Evolutionary conservation across 2,113 vertebrate genomes (phyloP), one percentile per base, ranked within the genome.

Genomic region (Pavo muticus): DNA sequence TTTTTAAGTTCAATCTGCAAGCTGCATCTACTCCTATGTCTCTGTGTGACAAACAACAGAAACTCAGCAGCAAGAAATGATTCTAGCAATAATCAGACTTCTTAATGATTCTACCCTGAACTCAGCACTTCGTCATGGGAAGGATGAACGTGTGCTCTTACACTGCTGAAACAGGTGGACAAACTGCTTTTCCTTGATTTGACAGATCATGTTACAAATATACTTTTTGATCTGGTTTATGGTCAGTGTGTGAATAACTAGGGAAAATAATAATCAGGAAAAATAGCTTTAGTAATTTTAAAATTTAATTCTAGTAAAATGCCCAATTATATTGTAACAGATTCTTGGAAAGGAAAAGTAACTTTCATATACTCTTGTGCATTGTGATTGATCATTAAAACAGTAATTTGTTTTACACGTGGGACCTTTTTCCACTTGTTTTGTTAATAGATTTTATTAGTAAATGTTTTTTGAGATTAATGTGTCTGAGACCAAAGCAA

Each of bases 191-290:
- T 69, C n/a, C 40, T 35, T 74, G 45, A 48, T 74, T 73, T 75
- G 35, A 64, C 32, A 81, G 60, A 9, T 95, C 76, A 82, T 21
- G 70, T 90, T 88, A 84, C 73, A 88, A 91, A 74, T 42, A 57
- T 2, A 37, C 10, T 70, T 94, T 89, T 61, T 7, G 7, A 74
- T 63, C 60, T 81, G 47, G 32, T 88, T 90, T 93, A 71, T 27
- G 45, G 18, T 90, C 78, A 67, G 11, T 17, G 59, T 91, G 59
- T 77, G 72, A 93, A 60, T 60, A 84, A 76, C 56, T 71, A 72
- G 59, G 47, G 10, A 45, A 45, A 45, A 45, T 45, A 45, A 45
- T 45, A 79, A 54, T 63, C 40, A 67, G 50, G 29, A 89, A 89
- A 23, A 89, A 78, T 4, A 60, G 4, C 48, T 79, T 50, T 21